phyloP scores from a whole-genome alignment of 2,797 vertebrate species.

The Amniataba percoides region DNA sequence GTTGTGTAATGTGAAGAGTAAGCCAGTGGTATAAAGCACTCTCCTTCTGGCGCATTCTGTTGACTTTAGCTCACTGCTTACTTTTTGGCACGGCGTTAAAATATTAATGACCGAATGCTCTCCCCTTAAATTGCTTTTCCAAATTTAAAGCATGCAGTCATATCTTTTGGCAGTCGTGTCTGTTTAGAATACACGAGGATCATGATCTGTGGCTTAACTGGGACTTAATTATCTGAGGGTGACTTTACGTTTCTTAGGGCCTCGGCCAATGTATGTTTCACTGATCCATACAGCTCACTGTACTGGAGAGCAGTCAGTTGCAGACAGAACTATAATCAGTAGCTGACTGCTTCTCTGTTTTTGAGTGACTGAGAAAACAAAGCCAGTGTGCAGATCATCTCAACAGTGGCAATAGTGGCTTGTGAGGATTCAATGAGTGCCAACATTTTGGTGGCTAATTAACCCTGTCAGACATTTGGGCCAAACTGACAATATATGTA shows the following conservation, averaged over 20 bases:
- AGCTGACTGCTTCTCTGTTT: background rate
- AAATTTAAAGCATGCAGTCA: constrained; percentile 10
- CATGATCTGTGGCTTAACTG: background rate
- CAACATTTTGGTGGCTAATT: background rate
- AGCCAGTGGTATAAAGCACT: constrained; percentile 33
- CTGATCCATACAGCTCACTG: background rate
- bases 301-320: background rate
- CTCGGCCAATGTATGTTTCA: background rate
- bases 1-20: constrained; percentile 41
- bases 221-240: background rate
- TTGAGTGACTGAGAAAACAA: no score
- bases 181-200: constrained; percentile 5
- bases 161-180: constrained; percentile 3
- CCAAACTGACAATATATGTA: background rate
- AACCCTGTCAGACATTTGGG: background rate
- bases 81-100: constrained; percentile 27
- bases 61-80: constrained; percentile 38
- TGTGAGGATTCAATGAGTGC: background rate
- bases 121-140: constrained; percentile 27
- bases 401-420: background rate
- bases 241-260: background rate
- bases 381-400: no score
- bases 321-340: background rate
- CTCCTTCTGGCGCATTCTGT: constrained; percentile 24
- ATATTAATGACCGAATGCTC: constrained; percentile 16